phyloP scores from a whole-genome alignment of 2,888 invertebrate genomes.

The Oscheius myriophilus region DNA sequence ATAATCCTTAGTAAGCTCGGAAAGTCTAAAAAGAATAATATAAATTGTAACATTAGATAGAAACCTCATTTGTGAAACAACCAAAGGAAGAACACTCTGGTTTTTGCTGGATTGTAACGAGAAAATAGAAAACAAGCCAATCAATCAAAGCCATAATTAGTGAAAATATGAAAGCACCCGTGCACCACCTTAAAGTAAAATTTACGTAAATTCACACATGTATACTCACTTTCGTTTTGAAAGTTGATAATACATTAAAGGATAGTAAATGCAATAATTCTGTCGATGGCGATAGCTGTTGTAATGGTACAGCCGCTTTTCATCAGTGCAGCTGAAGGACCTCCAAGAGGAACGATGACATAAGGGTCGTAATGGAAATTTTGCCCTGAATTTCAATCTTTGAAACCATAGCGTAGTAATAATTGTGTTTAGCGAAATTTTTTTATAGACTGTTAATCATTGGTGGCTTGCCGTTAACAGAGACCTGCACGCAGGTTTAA shows the following conservation, averaged over 20 bases:
- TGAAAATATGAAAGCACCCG: slow-evolving; percentile 32
- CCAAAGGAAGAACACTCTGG: slow-evolving; percentile 39
- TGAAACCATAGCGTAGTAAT: too few relatives aligned
- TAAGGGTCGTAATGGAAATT: slow-evolving; percentile 34
- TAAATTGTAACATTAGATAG: background rate
- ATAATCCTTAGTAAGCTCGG: slow-evolving; percentile 41
- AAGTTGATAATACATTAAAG: slow-evolving; percentile 36
- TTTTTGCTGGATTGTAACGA: slow-evolving; percentile 25
- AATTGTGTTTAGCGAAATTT: too few relatives aligned
- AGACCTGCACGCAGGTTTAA: too few relatives aligned
- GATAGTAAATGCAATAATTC: slow-evolving; percentile 40
- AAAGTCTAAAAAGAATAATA: slow-evolving; percentile 30
- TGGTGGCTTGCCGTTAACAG: too few relatives aligned
- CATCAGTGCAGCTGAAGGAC: slow-evolving; percentile 42
- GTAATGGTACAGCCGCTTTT: slow-evolving; percentile 45
- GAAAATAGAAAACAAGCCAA: slow-evolving; percentile 31
- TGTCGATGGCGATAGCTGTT: slow-evolving; percentile 39
- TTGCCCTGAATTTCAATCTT: slow-evolving; percentile 21
- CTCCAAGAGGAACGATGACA: slow-evolving; percentile 34
- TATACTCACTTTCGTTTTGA: slow-evolving; percentile 1
- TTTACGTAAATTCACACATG: too few relatives aligned
- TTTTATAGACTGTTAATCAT: too few relatives aligned
- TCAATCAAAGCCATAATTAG: slow-evolving; percentile 37
- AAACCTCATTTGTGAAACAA: slow-evolving; percentile 39
- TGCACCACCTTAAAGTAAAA: slow-evolving; percentile 35